A percentile compares a stretch with the other conserved stretches of the same genome.
These are phyloP conservation scores for Scatophagus argus DNA, from an alignment of 2,113 vertebrate species.

Conservation along the genomic window DNA sequence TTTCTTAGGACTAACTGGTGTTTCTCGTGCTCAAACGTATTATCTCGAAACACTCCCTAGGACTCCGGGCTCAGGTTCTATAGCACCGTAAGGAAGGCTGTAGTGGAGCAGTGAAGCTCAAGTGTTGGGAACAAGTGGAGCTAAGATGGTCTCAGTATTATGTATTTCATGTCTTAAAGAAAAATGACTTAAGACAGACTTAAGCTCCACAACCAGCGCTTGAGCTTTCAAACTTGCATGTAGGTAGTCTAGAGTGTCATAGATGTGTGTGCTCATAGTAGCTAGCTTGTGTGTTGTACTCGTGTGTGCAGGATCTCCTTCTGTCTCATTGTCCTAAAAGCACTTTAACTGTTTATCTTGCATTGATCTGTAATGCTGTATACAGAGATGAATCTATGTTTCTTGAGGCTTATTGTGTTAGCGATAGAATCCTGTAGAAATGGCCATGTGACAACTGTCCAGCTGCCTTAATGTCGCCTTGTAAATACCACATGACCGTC, in stretches of 20 bases:
- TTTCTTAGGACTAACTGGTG: slow-evolving; percentile 90
- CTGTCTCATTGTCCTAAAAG: slow-evolving; percentile 10
- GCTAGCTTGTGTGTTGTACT: slow-evolving; percentile 1
- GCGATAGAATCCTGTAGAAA: slow-evolving; percentile 10
- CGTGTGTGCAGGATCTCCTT: background rate
- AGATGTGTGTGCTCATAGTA: slow-evolving; percentile 29
- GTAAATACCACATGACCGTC: slow-evolving; percentile 15
- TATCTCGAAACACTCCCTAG: slow-evolving; percentile 88
- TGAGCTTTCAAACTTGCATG: slow-evolving; percentile 8
- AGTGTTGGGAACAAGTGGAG: slow-evolving; percentile 17
- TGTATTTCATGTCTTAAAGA: background rate
- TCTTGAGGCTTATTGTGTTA: background rate
- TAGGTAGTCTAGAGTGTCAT: slow-evolving; percentile 27
- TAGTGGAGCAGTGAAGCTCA: slow-evolving; percentile 12
- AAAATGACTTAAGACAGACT: slow-evolving; percentile 20
- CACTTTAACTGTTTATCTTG: slow-evolving; percentile 24
- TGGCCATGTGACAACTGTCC: background rate
- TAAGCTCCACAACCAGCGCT: slow-evolving; percentile 15
- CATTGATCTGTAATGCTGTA: background rate
- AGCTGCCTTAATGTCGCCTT: slow-evolving; percentile 52
- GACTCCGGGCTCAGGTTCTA: slow-evolving; percentile 66
- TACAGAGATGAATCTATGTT: background rate
- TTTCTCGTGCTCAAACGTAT: slow-evolving; percentile 88
- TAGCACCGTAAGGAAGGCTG: slow-evolving; percentile 83
- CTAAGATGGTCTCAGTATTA: background rate